phyloP scores from a whole-genome alignment of 2,113 vertebrate species.

The Thinocorus orbignyianus region DNA sequence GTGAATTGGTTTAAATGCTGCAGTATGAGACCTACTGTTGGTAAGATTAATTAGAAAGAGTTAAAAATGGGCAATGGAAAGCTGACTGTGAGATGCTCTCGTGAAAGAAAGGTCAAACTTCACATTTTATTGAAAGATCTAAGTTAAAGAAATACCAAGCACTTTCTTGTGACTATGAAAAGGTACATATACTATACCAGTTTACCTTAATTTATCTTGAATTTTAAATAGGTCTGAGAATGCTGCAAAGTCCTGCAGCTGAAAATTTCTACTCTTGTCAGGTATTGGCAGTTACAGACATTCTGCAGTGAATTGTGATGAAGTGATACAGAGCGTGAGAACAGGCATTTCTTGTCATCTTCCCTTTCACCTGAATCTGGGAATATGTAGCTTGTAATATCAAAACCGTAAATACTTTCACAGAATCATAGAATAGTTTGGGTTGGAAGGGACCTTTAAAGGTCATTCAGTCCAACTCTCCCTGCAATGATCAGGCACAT shows the following conservation, averaged over 20 bases:
- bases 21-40: not conserved
- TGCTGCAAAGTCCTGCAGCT: not conserved
- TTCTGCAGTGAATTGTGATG: slow-evolving; percentile 6
- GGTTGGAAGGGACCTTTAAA: not conserved
- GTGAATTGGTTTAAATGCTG: not conserved
- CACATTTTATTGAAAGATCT: not conserved
- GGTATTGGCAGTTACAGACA: not conserved
- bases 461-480: not conserved
- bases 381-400: not conserved
- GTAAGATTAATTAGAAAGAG: not conserved
- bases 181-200: not conserved
- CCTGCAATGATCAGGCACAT: not conserved
- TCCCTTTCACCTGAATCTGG: not conserved
- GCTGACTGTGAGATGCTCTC: not conserved
- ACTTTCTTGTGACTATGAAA: not conserved
- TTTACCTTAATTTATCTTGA: slow-evolving; percentile 40
- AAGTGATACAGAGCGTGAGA: not conserved
- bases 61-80: not conserved
- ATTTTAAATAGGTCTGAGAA: slow-evolving; percentile 52
- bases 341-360: not conserved
- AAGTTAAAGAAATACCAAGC: slow-evolving; percentile 1
- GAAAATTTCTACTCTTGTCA: slow-evolving; percentile 9
- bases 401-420: not conserved
- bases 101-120: not conserved
- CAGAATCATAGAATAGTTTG: not conserved